Evolutionary conservation across 2,797 vertebrate genomes (phyloP), one percentile per base, ranked within the genome.

Genomic region (Xenentodon cancila): DNA sequence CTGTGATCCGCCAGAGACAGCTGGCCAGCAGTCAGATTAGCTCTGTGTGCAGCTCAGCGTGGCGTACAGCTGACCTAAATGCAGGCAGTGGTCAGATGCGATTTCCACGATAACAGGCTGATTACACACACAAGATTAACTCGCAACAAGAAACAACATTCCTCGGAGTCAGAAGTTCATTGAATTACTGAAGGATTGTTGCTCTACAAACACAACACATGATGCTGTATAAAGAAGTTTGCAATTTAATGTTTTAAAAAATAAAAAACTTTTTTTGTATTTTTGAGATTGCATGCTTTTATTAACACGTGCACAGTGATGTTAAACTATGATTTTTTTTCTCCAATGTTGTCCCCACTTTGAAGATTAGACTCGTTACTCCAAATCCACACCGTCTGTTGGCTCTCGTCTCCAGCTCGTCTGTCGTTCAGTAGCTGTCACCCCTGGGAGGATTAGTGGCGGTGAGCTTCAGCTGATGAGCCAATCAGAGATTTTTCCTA

Each of bases 331-430:
- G 11, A 37, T 11, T 1, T 37, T 37, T 37, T 12, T 40, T 40
- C 16, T 15, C 13, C 37, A 37, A 13, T 37, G 34, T 37, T 37
- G 34, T 40, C 4, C 37, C 4, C 37, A 40, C 3, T 40, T 13
- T 16, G 19, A 55, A 68, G 84, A 85, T 89, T 82, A 84, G 18
- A 61, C 48, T 65, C 25, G 70, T 79, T 68, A 64, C 22, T 50
- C 48, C 13, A 80, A 88, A 86, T 82, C 84, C 74, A 57, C 40
- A 21, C 47, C 69, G 30, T 88, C 87, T 89, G 84, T 66, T 61
- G 44, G 48, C 78, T 56, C 56, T 7, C 44, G 32, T 42, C 51
- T 18, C 56, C 67, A 50, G n/a, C n/a, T n/a, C n/a, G n/a, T n/a
- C n/a, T n/a, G n/a, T n/a, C n/a, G n/a, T 22, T 62, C 61, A 16